phyloP scores from a whole-genome alignment of 2,888 invertebrate genomes.

The Resseliella maxima region DNA sequence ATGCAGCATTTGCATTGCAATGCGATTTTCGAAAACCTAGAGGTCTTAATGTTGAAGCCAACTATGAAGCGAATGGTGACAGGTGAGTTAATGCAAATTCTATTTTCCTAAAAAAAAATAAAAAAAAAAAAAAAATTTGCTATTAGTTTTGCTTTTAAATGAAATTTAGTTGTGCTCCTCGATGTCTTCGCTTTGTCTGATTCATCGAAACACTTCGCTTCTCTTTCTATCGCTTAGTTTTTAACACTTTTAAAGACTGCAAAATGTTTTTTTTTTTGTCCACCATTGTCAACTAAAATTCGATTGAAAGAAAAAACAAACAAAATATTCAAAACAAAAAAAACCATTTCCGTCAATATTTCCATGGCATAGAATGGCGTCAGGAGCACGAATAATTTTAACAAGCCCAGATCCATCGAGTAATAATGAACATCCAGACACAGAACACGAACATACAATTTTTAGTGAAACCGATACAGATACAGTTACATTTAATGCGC shows the following conservation, averaged over 20 bases:
- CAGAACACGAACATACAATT: constrained; percentile 62
- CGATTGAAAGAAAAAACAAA: background rate
- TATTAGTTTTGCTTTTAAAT: background rate
- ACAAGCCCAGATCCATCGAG: constrained; percentile 70
- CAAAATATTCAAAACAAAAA: background rate
- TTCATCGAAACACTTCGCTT: background rate
- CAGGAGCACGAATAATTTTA: constrained; percentile 69
- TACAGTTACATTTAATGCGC: constrained; percentile 64
- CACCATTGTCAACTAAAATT: background rate
- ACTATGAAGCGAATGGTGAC: constrained; percentile 67
- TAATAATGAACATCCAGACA: constrained; percentile 58
- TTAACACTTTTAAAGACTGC: background rate
- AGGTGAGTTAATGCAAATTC: constrained; percentile 63
- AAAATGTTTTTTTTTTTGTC: no score
- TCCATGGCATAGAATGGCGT: constrained; percentile 63
- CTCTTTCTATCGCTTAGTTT: background rate
- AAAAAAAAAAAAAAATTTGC: background rate
- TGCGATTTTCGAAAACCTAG: constrained; percentile 73
- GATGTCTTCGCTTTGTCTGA: background rate
- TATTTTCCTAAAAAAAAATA: background rate
- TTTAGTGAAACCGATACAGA: constrained; percentile 65
- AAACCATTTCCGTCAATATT: constrained; percentile 2
- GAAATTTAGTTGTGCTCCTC: constrained; percentile 14
- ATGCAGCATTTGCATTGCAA: constrained; percentile 74
- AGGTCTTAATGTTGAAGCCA: constrained; percentile 70